Evolutionary conservation across 2,797 vertebrate species (phyloP), one percentile per base, ranked within the genome.

Genomic region (Vespertilio murinus): DNA sequence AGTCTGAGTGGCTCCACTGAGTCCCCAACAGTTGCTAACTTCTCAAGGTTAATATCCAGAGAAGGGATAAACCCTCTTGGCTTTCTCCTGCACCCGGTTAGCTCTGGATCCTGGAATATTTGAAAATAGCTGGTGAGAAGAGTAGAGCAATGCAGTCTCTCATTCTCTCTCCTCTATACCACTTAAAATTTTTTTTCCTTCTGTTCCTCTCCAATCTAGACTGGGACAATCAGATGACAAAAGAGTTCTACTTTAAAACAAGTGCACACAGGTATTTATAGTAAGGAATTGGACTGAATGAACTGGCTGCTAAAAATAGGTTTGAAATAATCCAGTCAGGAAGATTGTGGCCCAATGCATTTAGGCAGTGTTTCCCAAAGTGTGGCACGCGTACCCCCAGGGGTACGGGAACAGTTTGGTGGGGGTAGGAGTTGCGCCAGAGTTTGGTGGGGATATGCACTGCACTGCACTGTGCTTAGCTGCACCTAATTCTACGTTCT

Each of bases 251-350:
- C 91, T 84, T 90, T 95, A 90, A 96, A 96, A 81, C 94, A 96
- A 97, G 54, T 93, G 49, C 35, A 33, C 87, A 95, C 96, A 97
- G 74, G 83, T 98, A 97, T 98, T 98, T 98, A 97, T 97, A 97
- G 97, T 79, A 95, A 96, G 93, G 54, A 96, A 97, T 92, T 94
- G 69, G 95, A 93, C 96, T 97, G 97, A 97, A 96, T 82, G 94
- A 83, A 52, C 94, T 96, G 95, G 35, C 54, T 95, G 42, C 94
- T 98, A 97, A 97, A 96, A 97, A 96, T 94, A 97, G 83, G 49
- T 73, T 71, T 97, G 90, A 81, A 6, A 81, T 92, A 90, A 92
- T 96, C 84, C 94, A 96, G 95, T 96, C 94, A 90, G 82, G 52
- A 84, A 88, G 96, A 97, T 59, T 52, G 94, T 85, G 95, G 49